A percentile compares a stretch with the other conserved stretches of the same genome.
Conservation (phyloP, 2,797 vertebrate species). For the Sandelia bainsii region DNA sequence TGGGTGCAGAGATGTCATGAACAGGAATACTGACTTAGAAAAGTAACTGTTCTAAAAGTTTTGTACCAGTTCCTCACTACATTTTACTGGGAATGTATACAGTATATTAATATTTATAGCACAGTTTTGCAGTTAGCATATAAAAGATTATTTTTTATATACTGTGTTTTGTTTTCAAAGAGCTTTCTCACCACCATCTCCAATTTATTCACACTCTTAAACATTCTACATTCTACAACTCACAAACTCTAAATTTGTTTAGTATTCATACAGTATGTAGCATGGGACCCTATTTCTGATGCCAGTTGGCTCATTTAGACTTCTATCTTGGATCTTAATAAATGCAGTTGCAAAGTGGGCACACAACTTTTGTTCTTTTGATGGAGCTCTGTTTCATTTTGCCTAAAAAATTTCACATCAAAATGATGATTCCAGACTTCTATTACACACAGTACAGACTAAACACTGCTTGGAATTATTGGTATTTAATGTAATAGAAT, state of each 20-base stretch:
- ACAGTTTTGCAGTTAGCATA: not conserved
- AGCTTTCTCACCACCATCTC: not conserved
- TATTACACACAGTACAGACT: not conserved
- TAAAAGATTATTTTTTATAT: not conserved
- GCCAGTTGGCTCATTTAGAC: too few relatives aligned
- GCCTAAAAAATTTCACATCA: conserved; percentile 5
- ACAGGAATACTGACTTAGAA: not conserved
- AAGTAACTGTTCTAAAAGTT: not conserved
- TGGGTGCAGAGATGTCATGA: not conserved
- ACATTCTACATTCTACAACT: not conserved
- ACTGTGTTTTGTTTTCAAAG: not conserved
- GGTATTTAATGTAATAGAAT: not conserved
- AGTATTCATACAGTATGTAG: not conserved
- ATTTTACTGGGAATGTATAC: not conserved
- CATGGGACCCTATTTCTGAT: not conserved
- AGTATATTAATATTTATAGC: not conserved
- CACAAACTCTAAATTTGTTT: not conserved
- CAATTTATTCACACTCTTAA: not conserved
- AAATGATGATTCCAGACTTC: not conserved
- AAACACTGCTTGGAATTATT: not conserved
- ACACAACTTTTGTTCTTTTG: not conserved
- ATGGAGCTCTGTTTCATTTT: conserved; percentile 3
- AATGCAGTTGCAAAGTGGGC: not conserved
- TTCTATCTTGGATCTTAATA: too few relatives aligned
- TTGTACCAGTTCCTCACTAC: not conserved